Base-by-base conservation (phyloP, 2,797 vertebrate species). In the Australoheros facetus region DNA sequence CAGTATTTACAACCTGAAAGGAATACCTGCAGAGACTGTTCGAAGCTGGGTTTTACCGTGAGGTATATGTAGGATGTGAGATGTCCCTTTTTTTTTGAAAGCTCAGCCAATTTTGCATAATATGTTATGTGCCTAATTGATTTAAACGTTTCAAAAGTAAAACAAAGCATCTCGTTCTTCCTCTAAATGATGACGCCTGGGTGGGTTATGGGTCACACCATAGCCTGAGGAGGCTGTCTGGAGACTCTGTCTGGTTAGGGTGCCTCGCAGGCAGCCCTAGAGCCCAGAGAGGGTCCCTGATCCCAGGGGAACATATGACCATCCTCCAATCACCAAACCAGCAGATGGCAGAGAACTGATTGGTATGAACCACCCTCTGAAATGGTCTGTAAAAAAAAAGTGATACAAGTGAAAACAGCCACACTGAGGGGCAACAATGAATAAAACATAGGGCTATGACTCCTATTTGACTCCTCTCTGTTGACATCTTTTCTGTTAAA, bases 371-470 rank as follows among this genome's bases (percentile, higher is more conserved):
- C 23, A 39, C 32, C 75, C 7, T 13, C 37, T 53, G 42, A 70
- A 78, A 77, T 57, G 55, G 56, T 78, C 39, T 72, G 81, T 39
- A 73, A 88, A 79, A 91, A 91, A 84, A 75, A 90, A 71, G 64
- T 17, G 14, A 74, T 77, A 74, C 60, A 79, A 90, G 81, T 80
- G 64, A 87, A 87, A 90, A 85, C 62, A 73, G 62, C 51, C 34
- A 7, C 58, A 71, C 80, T 16, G 66, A n/a, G 19, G 42, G 81
- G 73, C 42, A 34, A 21, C 30, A 45, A 90, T 93, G 87, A 94
- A 94, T 93, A 93, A 91, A 93, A 91, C 88, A 94, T 92, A 1
- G 71, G 30, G 73, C 71, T 62, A 71, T 90, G 92, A 92, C 92
- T 94, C 85, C 82, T 87, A 60, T 79, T 87, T 91, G 91, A 93